Evolutionary conservation across 2,888 invertebrate species (phyloP), one percentile per base, ranked within the genome.

Genomic region (Hartigia nigra): DNA sequence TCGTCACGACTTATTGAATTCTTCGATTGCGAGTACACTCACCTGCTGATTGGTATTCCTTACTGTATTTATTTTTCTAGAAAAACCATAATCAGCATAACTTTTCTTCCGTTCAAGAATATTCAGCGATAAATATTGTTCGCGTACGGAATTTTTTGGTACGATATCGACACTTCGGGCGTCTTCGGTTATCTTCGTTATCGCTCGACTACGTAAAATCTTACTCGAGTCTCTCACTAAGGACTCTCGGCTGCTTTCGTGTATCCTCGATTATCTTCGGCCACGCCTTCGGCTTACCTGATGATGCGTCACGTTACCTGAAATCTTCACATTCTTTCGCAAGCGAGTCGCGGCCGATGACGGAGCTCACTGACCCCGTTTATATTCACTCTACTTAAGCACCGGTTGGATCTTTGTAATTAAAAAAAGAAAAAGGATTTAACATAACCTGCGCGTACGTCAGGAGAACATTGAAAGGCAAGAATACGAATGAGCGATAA

Each of bases 361-460:
- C 84, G 87, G 85, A 82, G 87, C 87, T 81, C 85, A 79, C 81
- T 87, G 85, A 82, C 87, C 86, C 76, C 86, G 78, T 86, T 87
- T 81, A 74, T 55, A 23, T 55, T 55, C 55, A 55, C 9, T 55
- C 23, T 55, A 55, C 23, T 55, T 55, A 5, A 55, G 55, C 9
- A 55, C 23, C 55, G 55, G 23, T 55, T 55, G 23, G 9, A 55
- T 55, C 55, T 55, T 23, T 55, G 23, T 55, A 55, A n/a, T n/a
- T n/a, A n/a, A n/a, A n/a, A n/a, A n/a, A n/a, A n/a, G n/a, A n/a
- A n/a, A n/a, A 55, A 55, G 23, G 23, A 55, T 55, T 55, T 55
- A 23, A 1, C 55, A 55, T 55, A 55, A 55, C 23, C 55, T 23
- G 23, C 55, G 23, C 9, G 55, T 2, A 9, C 23, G 23, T 55